Percentiles rank a stretch among this genome's conserved stretches.
These are phyloP conservation scores for Pseudomyrmex cubaensis DNA, from an alignment of 1,140 invertebrate genomes.

Conservation along the genomic window DNA sequence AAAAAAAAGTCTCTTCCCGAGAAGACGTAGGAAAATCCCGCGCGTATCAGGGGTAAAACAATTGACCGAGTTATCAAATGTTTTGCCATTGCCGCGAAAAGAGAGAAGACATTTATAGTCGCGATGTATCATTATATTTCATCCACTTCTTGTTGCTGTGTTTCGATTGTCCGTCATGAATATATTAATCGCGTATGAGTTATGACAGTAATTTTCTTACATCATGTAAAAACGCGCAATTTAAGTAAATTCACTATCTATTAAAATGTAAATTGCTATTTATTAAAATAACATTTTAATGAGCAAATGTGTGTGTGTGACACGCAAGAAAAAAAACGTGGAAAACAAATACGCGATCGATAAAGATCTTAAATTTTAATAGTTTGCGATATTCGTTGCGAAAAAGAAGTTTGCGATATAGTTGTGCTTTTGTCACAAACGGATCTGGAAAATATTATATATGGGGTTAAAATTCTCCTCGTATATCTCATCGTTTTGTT, in stretches of 20 bases:
- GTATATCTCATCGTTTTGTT: background rate
- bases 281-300: too few species aligned
- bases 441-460: background rate
- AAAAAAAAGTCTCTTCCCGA: too few species aligned
- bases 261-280: too few species aligned
- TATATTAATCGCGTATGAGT: conserved; percentile 23
- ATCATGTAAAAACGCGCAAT: background rate
- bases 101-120: background rate
- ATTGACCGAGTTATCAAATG: background rate
- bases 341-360: too few species aligned
- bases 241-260: too few species aligned
- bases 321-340: too few species aligned
- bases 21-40: background rate
- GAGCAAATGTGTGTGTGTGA: too few species aligned
- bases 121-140: background rate
- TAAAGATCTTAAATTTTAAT: too few species aligned
- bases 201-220: background rate
- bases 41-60: background rate
- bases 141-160: background rate
- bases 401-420: too few species aligned
- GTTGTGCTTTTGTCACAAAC: background rate
- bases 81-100: background rate
- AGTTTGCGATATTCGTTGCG: too few species aligned
- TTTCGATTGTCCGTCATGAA: conserved; percentile 27
- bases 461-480: background rate